These are phyloP conservation scores for Cyprinus carpio DNA, from an alignment of 2,113 vertebrate genomes.

Conservation along the genomic window DNA sequence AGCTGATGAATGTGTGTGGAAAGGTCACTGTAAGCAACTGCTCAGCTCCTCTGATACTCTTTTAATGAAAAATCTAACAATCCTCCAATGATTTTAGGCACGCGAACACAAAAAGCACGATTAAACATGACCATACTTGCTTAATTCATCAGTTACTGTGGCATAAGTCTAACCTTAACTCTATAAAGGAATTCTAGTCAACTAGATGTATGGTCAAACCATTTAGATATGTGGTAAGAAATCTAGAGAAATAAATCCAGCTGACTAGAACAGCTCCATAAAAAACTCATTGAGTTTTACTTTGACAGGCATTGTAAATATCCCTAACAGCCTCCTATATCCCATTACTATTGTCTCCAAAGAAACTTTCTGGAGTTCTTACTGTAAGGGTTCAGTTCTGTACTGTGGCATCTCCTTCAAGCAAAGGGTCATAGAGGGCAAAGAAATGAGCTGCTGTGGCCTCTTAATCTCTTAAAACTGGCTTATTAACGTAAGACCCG, in stretches of 20 bases:
- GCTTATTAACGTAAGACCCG: not conserved
- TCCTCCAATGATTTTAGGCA: not conserved
- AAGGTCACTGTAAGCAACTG: conserved; percentile 11
- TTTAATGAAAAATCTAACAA: conserved; percentile 34
- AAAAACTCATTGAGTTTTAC: not conserved
- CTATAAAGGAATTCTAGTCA: not conserved
- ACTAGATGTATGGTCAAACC: not conserved
- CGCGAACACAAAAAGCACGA: not conserved
- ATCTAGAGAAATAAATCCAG: not conserved
- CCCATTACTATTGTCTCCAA: not conserved
- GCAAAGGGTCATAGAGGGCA: not conserved
- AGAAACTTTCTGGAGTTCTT: not conserved
- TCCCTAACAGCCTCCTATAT: not conserved
- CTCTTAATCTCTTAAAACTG: conserved; percentile 3
- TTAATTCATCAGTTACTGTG: not conserved
- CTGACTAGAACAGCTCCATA: not conserved
- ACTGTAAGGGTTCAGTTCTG: not conserved
- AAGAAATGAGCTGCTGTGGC: not conserved
- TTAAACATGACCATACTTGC: conserved; percentile 2
- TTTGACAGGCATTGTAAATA: not conserved
- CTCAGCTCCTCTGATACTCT: not conserved
- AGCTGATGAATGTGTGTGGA: not conserved
- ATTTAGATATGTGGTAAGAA: not conserved
- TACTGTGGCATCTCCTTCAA: not conserved
- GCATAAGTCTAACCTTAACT: not conserved